A percentile compares a stretch with the other conserved stretches of the same genome.
Evolutionary conservation across 92 coral and sea anemone genomes (phyloP).

Genomic region (Meandrina meandrites): DNA sequence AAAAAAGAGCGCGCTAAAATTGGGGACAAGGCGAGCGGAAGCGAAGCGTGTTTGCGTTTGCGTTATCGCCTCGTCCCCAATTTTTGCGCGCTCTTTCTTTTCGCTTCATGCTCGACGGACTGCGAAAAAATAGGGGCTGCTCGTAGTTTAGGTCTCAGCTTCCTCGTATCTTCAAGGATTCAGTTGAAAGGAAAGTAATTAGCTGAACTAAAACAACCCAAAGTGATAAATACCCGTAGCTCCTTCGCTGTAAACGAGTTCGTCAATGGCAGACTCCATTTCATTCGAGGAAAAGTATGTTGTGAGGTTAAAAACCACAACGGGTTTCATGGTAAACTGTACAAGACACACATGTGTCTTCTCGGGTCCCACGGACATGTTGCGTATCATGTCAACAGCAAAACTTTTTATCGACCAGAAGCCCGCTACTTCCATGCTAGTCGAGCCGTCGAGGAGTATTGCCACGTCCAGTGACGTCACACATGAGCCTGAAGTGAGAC

Average conservation of each 20-base stretch:
- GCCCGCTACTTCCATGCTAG: neutral
- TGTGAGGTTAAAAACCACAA: constrained; percentile 6
- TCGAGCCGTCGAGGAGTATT: constrained; percentile 18
- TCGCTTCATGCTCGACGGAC: no score
- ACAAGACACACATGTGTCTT: constrained; percentile 12
- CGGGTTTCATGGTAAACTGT: neutral
- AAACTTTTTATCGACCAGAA: constrained; percentile 7
- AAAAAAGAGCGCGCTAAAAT: no score
- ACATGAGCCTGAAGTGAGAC: constrained; percentile 27
- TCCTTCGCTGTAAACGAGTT: constrained; percentile 7
- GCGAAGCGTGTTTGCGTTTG: no score
- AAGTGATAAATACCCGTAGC: constrained; percentile 2
- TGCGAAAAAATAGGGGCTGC: no score
- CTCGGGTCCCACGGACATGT: neutral
- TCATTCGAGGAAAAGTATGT: neutral
- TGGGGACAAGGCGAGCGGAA: no score
- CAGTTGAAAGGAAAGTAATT: neutral
- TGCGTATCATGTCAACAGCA: neutral
- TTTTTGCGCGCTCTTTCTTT: no score
- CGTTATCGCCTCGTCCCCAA: no score
- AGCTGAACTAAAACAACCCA: no score
- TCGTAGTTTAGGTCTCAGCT: neutral
- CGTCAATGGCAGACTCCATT: neutral
- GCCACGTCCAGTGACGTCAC: constrained; percentile 12
- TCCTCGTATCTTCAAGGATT: neutral